Base-by-base conservation (phyloP, 2,888 invertebrate species). In the Athalia circularis region DNA sequence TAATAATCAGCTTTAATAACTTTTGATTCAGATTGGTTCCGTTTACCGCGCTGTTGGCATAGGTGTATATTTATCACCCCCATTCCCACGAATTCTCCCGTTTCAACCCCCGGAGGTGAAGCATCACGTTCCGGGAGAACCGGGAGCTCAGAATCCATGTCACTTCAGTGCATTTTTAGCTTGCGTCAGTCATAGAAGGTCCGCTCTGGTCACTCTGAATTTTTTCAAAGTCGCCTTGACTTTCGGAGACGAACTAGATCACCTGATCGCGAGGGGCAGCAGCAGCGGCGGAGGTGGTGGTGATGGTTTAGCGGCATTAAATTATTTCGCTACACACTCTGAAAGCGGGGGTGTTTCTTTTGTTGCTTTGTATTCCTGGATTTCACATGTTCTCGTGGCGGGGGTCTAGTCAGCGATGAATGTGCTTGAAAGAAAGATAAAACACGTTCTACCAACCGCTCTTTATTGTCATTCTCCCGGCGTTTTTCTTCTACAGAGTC, bases 1-100 rank as follows among this genome's bases (percentile, higher is more conserved):
- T 65, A 67, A 50, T 50, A 57, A 9, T 45, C 43, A 62, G 75
- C 75, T 75, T 15, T 75, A 13, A 29, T 29, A 29, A 3, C 29
- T 62, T 62, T 65, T 50, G 75, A 61, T 75, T 75, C 75, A 76
- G 57, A 78, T 83, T 79, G 81, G 82, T 80, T 81, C 77, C 81
- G 83, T 81, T 82, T 81, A 83, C 81, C 78, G 84, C 85, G 84
- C 86, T 83, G 82, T 84, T 80, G 72, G 76, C 64, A 29, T 64
- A 77, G 80, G 47, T 72, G 72, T 57, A 59, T 59, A 72, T 59
- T 45, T 45, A 47, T 59, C 75, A 62, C 62, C 75, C 62, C 11
- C 52, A n/a, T 47, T n/a, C 68, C 15, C 48, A 15, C 47, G 45
- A 15, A 11, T 43, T 50, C 62, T n/a, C 75, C n/a, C 75, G 50